Percentiles rank a stretch among this genome's conserved stretches.
These are phyloP conservation scores for Hydrochoerus hydrochaeris DNA, from an alignment of 2,113 vertebrate genomes.

Conservation along the genomic window DNA sequence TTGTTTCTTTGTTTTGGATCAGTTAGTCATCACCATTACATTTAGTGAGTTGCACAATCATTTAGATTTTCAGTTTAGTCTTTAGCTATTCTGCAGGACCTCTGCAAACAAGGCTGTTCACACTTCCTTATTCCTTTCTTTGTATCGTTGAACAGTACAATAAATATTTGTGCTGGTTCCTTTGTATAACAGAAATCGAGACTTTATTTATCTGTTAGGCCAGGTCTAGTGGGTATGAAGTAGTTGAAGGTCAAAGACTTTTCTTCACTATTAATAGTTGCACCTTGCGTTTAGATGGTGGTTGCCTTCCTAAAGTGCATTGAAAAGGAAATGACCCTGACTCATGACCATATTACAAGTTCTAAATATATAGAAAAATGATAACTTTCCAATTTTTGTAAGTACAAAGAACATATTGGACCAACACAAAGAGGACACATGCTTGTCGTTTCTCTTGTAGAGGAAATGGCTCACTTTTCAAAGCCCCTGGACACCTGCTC, in stretches of 20 bases:
- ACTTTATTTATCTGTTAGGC: neutral
- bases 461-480: neutral
- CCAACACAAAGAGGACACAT: neutral
- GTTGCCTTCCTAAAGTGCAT: neutral
- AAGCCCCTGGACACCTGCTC: neutral
- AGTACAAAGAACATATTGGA: neutral
- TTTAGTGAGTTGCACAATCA: neutral
- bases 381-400: neutral
- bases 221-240: neutral
- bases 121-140: neutral
- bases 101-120: neutral
- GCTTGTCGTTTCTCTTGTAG: neutral
- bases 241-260: neutral
- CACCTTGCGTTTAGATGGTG: neutral
- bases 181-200: neutral
- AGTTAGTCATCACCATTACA: neutral
- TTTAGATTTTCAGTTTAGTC: neutral
- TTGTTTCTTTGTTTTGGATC: neutral
- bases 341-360: neutral
- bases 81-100: neutral
- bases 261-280: neutral
- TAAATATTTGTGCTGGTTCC: neutral
- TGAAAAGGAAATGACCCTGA: neutral
- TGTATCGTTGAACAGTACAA: neutral
- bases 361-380: neutral